A percentile compares a stretch with the other conserved stretches of the same genome.
Conservation (phyloP, 2,113 vertebrate genomes). For the Brachyistius frenatus region DNA sequence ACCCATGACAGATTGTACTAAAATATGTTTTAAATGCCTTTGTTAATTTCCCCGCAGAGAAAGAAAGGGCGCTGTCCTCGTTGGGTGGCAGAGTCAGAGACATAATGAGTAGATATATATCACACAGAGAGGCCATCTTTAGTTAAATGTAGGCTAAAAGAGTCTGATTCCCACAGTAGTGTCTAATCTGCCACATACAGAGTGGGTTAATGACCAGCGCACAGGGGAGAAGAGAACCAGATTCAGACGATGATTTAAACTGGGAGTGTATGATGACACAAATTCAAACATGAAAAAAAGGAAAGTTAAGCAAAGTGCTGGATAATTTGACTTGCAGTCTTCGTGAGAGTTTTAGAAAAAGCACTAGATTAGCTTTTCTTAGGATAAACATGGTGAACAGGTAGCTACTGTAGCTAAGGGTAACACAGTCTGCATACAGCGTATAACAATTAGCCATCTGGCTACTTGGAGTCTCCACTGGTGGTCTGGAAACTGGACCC, state of each 20-base stretch:
- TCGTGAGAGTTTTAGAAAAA: no score
- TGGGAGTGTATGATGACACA: not conserved
- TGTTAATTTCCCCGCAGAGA: constrained; percentile 39
- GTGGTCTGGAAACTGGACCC: no score
- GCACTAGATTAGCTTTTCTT: no score
- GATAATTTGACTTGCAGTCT: no score
- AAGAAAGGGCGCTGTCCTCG: constrained; percentile 3
- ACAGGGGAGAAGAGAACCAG: not conserved
- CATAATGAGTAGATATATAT: constrained; percentile 39
- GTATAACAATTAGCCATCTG: no score
- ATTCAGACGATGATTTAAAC: constrained; percentile 31
- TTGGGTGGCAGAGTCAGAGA: constrained; percentile 1
- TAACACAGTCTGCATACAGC: no score
- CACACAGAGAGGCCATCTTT: constrained; percentile 37
- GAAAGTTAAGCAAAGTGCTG: no score
- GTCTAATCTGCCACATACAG: constrained; percentile 38
- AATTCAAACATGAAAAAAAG: not conserved
- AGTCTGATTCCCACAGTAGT: constrained; percentile 23
- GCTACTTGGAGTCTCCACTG: no score
- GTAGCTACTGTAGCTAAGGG: no score
- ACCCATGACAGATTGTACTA: constrained; percentile 17
- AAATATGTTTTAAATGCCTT: constrained; percentile 44
- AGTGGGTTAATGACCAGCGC: constrained; percentile 43
- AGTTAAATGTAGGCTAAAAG: constrained; percentile 44
- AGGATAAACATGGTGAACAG: no score